Conservation (phyloP, 2,797 vertebrate species). For the Sebastes taczanowskii region DNA sequence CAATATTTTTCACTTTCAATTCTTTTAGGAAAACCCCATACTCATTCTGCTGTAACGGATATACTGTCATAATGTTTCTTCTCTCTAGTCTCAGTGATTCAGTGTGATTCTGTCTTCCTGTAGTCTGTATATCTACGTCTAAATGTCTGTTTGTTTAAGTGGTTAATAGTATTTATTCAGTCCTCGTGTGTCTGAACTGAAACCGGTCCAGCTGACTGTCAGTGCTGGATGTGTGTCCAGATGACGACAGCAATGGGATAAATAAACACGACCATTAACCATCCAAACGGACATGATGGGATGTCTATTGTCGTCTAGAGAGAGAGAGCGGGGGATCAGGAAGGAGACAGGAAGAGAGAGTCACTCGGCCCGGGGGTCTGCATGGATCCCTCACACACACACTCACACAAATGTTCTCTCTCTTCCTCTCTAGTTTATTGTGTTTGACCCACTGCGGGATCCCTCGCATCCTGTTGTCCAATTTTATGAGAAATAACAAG, state of each 20-base stretch:
- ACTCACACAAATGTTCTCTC: slow-evolving; percentile 27
- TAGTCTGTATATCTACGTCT: background rate
- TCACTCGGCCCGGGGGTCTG: slow-evolving; percentile 75
- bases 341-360: slow-evolving; percentile 97
- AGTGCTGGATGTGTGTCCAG: background rate
- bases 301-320: slow-evolving; percentile 79
- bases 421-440: slow-evolving; percentile 69
- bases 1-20: background rate
- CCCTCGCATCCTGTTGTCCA: slow-evolving; percentile 75
- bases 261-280: slow-evolving; percentile 73
- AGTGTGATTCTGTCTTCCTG: background rate
- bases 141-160: background rate
- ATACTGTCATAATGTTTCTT: background rate
- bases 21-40: background rate
- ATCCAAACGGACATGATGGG: slow-evolving; percentile 59
- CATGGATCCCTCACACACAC: slow-evolving; percentile 29
- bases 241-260: slow-evolving; percentile 72
- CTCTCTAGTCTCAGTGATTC: background rate
- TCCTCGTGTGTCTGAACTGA: slow-evolving; percentile 10
- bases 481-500: slow-evolving; percentile 67
- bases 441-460: slow-evolving; percentile 66
- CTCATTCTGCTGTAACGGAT: background rate
- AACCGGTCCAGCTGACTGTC: slow-evolving; percentile 14
- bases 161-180: slow-evolving; percentile 8
- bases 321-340: slow-evolving; percentile 79